Conservation (phyloP, 2,888 invertebrate species). For the Ichneumon xanthorius region DNA sequence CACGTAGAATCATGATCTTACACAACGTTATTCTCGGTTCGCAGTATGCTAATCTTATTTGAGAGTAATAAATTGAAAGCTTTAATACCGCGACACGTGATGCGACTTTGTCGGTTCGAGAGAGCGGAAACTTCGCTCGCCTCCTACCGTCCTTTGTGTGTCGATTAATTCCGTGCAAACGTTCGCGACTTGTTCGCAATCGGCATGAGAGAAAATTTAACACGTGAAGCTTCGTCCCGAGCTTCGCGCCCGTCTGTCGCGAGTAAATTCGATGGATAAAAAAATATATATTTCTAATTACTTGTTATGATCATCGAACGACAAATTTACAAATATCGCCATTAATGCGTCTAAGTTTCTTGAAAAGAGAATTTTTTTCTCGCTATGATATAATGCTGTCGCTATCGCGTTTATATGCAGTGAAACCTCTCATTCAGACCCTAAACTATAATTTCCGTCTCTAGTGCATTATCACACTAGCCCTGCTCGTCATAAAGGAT, state of each 20-base stretch:
- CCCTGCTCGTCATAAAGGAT: conserved; percentile 92
- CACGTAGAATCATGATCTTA: conserved; percentile 29
- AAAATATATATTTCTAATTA: not conserved
- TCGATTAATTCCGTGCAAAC: conserved; percentile 47
- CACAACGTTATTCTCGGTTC: conserved; percentile 42
- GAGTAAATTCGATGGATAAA: not conserved
- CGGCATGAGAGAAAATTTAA: conserved; percentile 33
- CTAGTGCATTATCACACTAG: conserved; percentile 94
- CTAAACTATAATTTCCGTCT: conserved; percentile 83
- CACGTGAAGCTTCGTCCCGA: not conserved
- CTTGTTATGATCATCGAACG: not conserved
- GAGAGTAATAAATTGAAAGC: conserved; percentile 61
- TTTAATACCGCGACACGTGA: conserved; percentile 35
- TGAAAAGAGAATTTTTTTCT: not conserved
- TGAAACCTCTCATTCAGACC: conserved; percentile 68
- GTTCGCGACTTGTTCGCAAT: conserved; percentile 30
- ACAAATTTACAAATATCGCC: not conserved
- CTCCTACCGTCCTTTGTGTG: conserved; percentile 54
- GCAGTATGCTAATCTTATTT: conserved; percentile 46
- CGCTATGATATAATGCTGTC: conserved; percentile 9
- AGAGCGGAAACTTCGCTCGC: conserved; percentile 45
- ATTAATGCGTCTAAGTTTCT: not conserved
- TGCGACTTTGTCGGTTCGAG: conserved; percentile 48
- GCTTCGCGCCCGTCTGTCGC: not conserved
- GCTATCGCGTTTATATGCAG: conserved; percentile 45